Conservation (phyloP, 1,140 invertebrate genomes). For the Trigoniulus corallinus region DNA sequence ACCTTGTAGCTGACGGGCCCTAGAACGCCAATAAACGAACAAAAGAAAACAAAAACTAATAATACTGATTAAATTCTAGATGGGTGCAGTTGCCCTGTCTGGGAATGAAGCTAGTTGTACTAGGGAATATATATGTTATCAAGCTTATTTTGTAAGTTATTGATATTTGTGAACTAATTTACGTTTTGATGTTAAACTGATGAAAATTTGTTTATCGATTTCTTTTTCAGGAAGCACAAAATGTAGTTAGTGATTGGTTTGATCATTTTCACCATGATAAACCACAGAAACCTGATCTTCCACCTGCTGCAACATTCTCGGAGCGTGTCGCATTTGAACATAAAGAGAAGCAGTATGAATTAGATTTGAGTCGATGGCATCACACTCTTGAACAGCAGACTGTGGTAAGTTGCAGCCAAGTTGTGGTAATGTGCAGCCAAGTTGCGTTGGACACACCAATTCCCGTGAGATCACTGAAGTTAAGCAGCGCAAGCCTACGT, state of each 20-base stretch:
- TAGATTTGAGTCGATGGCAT: conserved; percentile 61
- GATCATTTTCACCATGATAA: conserved; percentile 58
- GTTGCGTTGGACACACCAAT: too few species aligned
- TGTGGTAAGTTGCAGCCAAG: conserved; percentile 28
- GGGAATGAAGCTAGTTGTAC: not conserved
- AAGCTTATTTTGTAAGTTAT: conserved; percentile 31
- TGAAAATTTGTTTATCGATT: conserved; percentile 2
- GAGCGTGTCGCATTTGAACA: conserved; percentile 79
- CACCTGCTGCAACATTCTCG: conserved; percentile 48
- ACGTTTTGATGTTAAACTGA: not conserved
- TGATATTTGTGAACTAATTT: not conserved
- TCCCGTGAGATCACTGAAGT: too few species aligned
- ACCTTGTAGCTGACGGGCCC: too few species aligned
- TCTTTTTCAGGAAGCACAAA: conserved; percentile 46
- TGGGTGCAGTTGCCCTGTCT: conserved; percentile 22
- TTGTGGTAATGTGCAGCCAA: too few species aligned
- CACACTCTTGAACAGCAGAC: conserved; percentile 41
- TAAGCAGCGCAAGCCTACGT: too few species aligned
- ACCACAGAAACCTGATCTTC: conserved; percentile 33
- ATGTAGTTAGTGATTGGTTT: conserved; percentile 78
- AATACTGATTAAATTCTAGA: too few species aligned
- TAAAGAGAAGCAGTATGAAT: conserved; percentile 51
- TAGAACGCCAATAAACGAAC: too few species aligned
- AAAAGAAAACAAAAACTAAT: too few species aligned
- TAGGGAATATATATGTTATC: not conserved